phyloP scores from a whole-genome alignment of 2,888 invertebrate genomes.

The Tachystola acroxantha region DNA sequence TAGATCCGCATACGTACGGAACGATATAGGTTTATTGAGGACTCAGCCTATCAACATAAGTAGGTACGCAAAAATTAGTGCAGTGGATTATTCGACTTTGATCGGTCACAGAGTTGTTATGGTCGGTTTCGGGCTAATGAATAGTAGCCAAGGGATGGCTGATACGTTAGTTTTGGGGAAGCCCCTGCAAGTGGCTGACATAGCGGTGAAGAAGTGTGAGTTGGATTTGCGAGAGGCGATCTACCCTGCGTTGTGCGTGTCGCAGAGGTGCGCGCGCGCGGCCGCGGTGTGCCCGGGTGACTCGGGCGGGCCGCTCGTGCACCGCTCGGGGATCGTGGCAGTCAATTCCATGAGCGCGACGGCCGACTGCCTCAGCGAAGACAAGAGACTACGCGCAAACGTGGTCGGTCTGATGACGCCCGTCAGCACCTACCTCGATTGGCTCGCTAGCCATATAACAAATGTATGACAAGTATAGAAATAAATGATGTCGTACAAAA shows the following conservation, averaged over 20 bases:
- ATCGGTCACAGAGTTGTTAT: conserved; percentile 3
- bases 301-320: conserved; percentile 7
- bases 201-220: conserved; percentile 2
- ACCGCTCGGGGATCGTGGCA: conserved; percentile 6
- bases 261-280: conserved; percentile 1
- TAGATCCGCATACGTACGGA: neutral
- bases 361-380: neutral
- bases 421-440: neutral
- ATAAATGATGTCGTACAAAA: too few relatives aligned
- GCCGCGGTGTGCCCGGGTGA: conserved; percentile 5
- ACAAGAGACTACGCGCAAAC: neutral
- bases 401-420: neutral
- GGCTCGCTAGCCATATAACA: neutral
- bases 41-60: conserved; percentile 5
- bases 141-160: neutral
- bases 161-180: conserved; percentile 5
- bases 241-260: conserved; percentile 8
- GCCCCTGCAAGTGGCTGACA: conserved; percentile 5
- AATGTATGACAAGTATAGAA: too few relatives aligned
- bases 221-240: neutral
- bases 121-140: conserved; percentile 1
- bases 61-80: conserved; percentile 6
- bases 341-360: conserved; percentile 2
- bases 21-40: conserved; percentile 7
- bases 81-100: conserved; percentile 1